Conservation (phyloP, 2,113 vertebrate species). For the Rhipidura dahli region DNA sequence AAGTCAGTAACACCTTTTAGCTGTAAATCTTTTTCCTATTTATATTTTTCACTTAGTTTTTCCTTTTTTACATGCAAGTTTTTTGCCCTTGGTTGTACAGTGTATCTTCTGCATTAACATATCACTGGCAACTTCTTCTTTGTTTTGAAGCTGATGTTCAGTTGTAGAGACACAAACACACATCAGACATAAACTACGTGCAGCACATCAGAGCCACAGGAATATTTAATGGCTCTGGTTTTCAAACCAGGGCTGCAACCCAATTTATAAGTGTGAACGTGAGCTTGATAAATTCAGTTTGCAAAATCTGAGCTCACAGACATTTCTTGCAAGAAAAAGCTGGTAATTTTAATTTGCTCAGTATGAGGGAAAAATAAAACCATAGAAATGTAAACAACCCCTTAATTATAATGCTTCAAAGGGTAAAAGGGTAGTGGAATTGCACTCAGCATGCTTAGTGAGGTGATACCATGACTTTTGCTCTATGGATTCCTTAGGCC, state of each 20-base stretch:
- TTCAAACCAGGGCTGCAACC: not conserved
- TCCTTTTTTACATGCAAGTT: not conserved
- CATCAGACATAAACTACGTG: fast-evolving
- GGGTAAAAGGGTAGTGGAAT: not conserved
- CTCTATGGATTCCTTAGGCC: not conserved
- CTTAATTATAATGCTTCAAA: not conserved
- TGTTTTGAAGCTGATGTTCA: not conserved
- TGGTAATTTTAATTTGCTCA: not conserved
- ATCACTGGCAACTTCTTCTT: not conserved
- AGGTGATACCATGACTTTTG: not conserved
- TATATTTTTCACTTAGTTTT: not conserved
- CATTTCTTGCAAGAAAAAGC: not conserved
- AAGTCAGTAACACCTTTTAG: not conserved
- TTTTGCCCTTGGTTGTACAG: not conserved
- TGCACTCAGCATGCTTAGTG: not conserved
- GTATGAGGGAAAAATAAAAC: not conserved
- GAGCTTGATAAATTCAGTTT: not conserved
- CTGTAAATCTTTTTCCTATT: not conserved
- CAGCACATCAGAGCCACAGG: not conserved
- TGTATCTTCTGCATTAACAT: not conserved
- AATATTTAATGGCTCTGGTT: not conserved
- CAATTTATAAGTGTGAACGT: fast-evolving
- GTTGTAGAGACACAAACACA: not conserved
- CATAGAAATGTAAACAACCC: not conserved
- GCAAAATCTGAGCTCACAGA: not conserved